Percentiles rank a stretch among this genome's conserved stretches.
Evolutionary conservation across 2,113 vertebrate species (phyloP).

Genomic region (Melanotaenia duboulayi): DNA sequence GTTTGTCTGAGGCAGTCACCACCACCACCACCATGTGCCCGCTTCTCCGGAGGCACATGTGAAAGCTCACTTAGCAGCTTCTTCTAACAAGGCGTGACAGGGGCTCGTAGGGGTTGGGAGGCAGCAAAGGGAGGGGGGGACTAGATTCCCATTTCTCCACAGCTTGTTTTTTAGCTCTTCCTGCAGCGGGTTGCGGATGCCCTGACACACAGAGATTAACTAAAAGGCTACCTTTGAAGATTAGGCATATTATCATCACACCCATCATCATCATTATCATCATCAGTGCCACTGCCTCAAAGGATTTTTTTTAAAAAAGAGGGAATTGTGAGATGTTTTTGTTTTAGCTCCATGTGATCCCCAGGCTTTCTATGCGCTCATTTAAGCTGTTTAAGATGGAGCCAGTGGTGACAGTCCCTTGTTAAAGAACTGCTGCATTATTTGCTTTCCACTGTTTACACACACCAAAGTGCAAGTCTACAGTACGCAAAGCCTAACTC

Average conservation of each 20-base stretch:
- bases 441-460: conserved; percentile 26
- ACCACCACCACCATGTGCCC: conserved; percentile 14
- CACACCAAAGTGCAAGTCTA: conserved; percentile 25
- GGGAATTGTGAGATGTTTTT: conserved; percentile 19
- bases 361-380: conserved; percentile 33
- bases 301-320: not conserved
- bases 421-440: conserved; percentile 34
- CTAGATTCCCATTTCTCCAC: conserved; percentile 37
- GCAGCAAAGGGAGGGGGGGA: conserved; percentile 18
- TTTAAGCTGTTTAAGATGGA: conserved; percentile 40
- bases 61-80: conserved; percentile 71
- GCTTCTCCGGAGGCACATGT: conserved; percentile 56
- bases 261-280: conserved; percentile 13
- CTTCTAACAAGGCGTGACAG: conserved; percentile 68
- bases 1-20: conserved; percentile 30
- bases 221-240: conserved; percentile 49
- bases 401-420: conserved; percentile 18
- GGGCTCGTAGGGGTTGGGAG: conserved; percentile 47
- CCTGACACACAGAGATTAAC: conserved; percentile 25
- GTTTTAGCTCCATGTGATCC: conserved; percentile 31
- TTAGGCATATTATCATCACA: conserved; percentile 40
- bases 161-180: conserved; percentile 24
- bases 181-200: conserved; percentile 25
- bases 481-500: not conserved
- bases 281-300: conserved; percentile 32